phyloP scores from a whole-genome alignment of 2,113 vertebrate species.

The Dissostichus mawsoni region DNA sequence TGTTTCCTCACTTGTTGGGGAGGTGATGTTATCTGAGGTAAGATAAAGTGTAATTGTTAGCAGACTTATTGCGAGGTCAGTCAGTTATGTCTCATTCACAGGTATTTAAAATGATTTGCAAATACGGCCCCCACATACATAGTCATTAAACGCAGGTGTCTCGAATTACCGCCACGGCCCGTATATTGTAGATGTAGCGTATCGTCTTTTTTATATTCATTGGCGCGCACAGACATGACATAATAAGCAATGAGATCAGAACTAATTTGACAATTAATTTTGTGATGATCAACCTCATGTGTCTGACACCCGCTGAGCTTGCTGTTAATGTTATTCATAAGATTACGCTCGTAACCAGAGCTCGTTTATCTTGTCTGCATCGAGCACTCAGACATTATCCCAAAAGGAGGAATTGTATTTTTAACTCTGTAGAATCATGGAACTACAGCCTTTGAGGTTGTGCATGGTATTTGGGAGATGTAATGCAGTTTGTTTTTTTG shows the following conservation, averaged over 20 bases:
- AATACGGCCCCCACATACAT: conserved; percentile 73
- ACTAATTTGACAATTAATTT: conserved; percentile 72
- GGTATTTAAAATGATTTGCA: conserved; percentile 84
- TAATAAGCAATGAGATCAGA: conserved; percentile 80
- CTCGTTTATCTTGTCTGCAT: conserved; percentile 10
- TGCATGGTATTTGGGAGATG: neutral
- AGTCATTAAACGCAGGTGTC: conserved; percentile 77
- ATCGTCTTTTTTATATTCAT: conserved; percentile 65
- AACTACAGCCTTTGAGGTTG: neutral
- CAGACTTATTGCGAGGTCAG: conserved; percentile 65
- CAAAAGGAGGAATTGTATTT: neutral
- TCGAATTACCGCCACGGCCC: conserved; percentile 37
- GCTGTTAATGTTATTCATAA: conserved; percentile 44
- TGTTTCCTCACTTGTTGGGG: conserved; percentile 28
- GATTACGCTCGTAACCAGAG: conserved; percentile 12
- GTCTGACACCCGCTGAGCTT: conserved; percentile 4
- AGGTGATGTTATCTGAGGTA: conserved; percentile 68
- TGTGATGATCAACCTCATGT: conserved; percentile 39
- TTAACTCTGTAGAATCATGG: neutral
- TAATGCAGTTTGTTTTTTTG: no score
- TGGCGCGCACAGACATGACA: conserved; percentile 71
- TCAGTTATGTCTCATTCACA: conserved; percentile 71
- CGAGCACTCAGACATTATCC: neutral
- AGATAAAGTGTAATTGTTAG: conserved; percentile 57
- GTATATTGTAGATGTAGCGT: conserved; percentile 48